Conservation (phyloP, 2,888 invertebrate species). For the Apeira syringaria region DNA sequence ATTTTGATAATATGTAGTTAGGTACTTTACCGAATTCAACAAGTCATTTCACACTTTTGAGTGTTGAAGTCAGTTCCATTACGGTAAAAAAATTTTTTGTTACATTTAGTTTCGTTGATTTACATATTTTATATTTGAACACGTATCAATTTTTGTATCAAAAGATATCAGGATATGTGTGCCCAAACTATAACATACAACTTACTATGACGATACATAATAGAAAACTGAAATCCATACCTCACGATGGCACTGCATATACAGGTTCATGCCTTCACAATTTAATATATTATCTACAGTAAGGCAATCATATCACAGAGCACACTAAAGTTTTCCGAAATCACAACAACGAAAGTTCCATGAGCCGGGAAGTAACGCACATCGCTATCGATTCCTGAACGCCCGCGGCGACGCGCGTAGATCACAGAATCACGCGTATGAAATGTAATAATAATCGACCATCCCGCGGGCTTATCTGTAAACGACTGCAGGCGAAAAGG, state of each 20-base stretch:
- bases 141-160: too few relatives aligned
- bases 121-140: too few relatives aligned
- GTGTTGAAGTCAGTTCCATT: too few relatives aligned
- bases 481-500: slow-evolving; percentile 83
- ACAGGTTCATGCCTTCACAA: slow-evolving; percentile 71
- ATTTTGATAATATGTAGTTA: too few relatives aligned
- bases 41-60: too few relatives aligned
- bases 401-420: slow-evolving; percentile 65
- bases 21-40: too few relatives aligned
- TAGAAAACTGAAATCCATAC: slow-evolving; percentile 57
- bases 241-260: slow-evolving; percentile 83
- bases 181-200: too few relatives aligned
- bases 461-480: slow-evolving; percentile 82
- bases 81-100: too few relatives aligned
- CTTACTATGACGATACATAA: too few relatives aligned
- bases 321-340: slow-evolving; percentile 49
- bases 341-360: slow-evolving; percentile 47
- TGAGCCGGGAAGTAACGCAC: slow-evolving; percentile 49
- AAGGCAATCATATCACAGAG: slow-evolving; percentile 82
- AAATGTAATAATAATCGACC: slow-evolving; percentile 81
- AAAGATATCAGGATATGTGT: too few relatives aligned
- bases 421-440: slow-evolving; percentile 74
- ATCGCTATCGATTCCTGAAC: slow-evolving; percentile 67
- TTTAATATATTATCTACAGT: slow-evolving; percentile 70
- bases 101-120: too few relatives aligned